Evolutionary conservation across 2,113 vertebrate genomes (phyloP), one percentile per base, ranked within the genome.

Genomic region (Stomatorhinus ivindoensis): DNA sequence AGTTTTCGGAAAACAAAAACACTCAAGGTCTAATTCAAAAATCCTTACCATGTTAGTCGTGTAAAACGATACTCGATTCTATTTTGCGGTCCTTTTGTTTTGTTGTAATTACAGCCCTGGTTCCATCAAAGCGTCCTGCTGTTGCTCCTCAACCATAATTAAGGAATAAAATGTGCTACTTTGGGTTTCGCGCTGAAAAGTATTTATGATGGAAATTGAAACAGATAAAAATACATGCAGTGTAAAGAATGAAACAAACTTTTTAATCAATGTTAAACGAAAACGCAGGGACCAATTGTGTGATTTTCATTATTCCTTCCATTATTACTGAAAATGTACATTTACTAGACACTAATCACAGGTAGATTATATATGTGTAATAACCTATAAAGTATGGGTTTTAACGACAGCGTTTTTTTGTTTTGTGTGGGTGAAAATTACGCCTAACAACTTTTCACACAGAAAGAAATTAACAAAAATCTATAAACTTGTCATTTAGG

Each of bases 141-240:
- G 39, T 44, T 46, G 3, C 31, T 65, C 31, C 87, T 61, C 21
- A 42, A n/a, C 55, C 58, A 84, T 50, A 35, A 83, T 84, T 15
- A 61, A 84, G 50, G n/a, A 85, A 84, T 48, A 61, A 51, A 87
- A 55, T 31, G 13, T 87, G 85, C 31, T 53, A 87, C n/a, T 87
- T 53, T 87, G 15, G 4, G 47, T 53, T 53, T 39, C 48, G 35
- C 15, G 50, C 27, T 4, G 24, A 86, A 35, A 53, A 13, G n/a
- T 87, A 87, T 48, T 17, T 35, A 39, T 50, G 21, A 53, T 87
- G 15, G 27, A 35, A 53, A n/a, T 8, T 35, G 35, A 39, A 42
- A 80, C 35, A 80, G 73, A 17, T 42, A 42, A 39, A 76, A 42
- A 80, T 69, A 31, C 35, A 42, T 42, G 73, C 35, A 39, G 4